These are phyloP conservation scores for Amphipoea oculea DNA, from an alignment of 2,888 invertebrate species.

Conservation along the genomic window DNA sequence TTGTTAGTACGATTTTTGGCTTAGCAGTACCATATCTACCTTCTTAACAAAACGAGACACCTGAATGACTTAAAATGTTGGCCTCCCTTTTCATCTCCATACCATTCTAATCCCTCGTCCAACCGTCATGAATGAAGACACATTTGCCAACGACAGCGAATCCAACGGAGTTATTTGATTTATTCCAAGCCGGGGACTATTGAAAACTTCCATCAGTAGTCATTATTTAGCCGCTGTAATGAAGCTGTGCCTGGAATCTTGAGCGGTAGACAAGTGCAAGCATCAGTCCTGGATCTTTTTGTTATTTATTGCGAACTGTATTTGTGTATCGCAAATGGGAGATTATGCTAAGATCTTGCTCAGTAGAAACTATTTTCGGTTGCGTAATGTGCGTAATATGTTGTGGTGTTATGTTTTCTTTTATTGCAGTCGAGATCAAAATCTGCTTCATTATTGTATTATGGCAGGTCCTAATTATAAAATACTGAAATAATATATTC, in stretches of 20 bases:
- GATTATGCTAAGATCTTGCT: constrained; percentile 50
- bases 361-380: constrained; percentile 48
- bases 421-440: not conserved
- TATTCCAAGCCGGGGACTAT: constrained; percentile 83
- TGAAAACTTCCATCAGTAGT: constrained; percentile 83
- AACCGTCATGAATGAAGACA: constrained; percentile 88
- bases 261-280: constrained; percentile 68
- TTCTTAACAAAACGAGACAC: not conserved
- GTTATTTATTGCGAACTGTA: constrained; percentile 68
- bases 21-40: not conserved
- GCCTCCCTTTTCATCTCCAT: constrained; percentile 73
- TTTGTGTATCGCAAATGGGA: constrained; percentile 56
- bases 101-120: constrained; percentile 71
- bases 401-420: constrained; percentile 14
- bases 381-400: constrained; percentile 51
- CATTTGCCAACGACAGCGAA: constrained; percentile 88
- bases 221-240: constrained; percentile 82
- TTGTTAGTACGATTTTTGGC: not conserved
- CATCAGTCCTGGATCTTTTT: constrained; percentile 65
- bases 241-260: constrained; percentile 72
- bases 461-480: not conserved
- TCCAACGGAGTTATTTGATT: constrained; percentile 87
- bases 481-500: not conserved
- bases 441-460: not conserved
- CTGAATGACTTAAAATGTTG: constrained; percentile 26